Evolutionary conservation across 2,797 vertebrate genomes (phyloP).

Genomic region (Poeciliopsis infans): DNA sequence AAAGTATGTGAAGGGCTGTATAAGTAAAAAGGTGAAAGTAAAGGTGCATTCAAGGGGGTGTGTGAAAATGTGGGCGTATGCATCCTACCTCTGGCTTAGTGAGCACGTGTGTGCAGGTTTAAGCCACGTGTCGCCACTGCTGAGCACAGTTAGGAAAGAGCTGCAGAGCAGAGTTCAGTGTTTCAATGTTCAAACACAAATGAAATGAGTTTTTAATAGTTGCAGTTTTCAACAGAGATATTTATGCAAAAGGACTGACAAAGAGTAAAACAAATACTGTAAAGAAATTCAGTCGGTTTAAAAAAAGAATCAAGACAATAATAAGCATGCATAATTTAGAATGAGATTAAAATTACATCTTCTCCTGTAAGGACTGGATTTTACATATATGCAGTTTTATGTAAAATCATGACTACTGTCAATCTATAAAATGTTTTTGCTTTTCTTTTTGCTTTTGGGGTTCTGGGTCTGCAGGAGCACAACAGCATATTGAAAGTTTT

Average conservation of each 20-base stretch:
- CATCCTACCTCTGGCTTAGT: slow-evolving; percentile 24
- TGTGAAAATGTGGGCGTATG: slow-evolving; percentile 13
- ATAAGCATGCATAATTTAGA: not conserved
- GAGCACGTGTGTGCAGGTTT: slow-evolving; percentile 59
- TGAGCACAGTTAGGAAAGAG: slow-evolving; percentile 59
- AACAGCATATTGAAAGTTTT: not conserved
- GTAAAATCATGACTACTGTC: not conserved
- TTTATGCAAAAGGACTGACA: not conserved
- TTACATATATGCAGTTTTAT: not conserved
- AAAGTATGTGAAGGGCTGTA: slow-evolving; percentile 23
- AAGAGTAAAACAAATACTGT: not conserved
- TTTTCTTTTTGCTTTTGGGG: not conserved
- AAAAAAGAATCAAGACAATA: not conserved
- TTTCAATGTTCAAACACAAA: slow-evolving; percentile 43
- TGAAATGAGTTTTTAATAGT: slow-evolving; percentile 57
- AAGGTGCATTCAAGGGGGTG: slow-evolving; percentile 33
- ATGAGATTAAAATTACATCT: not conserved
- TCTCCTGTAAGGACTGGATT: not conserved
- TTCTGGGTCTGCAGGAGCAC: not conserved
- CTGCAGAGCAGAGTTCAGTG: slow-evolving; percentile 57
- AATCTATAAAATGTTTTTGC: not conserved
- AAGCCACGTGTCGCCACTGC: slow-evolving; percentile 64
- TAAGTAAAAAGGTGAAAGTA: slow-evolving; percentile 37
- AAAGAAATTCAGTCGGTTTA: not conserved
- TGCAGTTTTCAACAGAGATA: not conserved